phyloP scores from a whole-genome alignment of 2,797 vertebrate species.

The Numenius phaeopus region DNA sequence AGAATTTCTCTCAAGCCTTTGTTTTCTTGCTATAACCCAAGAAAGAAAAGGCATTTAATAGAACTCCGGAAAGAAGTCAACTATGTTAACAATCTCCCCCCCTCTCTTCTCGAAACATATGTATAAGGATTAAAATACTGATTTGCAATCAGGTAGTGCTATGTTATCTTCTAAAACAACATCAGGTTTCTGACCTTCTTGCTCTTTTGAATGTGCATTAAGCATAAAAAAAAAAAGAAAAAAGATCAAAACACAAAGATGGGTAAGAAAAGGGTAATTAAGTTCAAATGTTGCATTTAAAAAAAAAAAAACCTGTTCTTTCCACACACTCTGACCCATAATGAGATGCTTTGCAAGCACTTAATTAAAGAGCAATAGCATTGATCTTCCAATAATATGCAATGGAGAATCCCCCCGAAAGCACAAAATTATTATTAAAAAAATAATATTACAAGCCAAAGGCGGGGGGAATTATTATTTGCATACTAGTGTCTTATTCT shows the following conservation, averaged over 20 bases:
- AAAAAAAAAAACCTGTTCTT: neutral
- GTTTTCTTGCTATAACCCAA: conserved; percentile 90
- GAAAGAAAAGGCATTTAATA: conserved; percentile 10
- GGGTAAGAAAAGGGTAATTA: neutral
- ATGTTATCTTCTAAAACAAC: neutral
- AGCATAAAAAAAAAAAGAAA: neutral
- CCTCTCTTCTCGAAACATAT: neutral
- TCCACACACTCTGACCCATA: neutral
- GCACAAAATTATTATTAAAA: neutral
- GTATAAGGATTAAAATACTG: neutral
- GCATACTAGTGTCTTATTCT: neutral
- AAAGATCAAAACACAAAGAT: neutral
- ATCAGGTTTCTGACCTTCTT: neutral
- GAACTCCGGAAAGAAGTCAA: neutral
- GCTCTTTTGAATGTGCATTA: neutral
- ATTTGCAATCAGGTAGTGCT: neutral
- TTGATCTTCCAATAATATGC: neutral
- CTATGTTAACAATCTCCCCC: neutral
- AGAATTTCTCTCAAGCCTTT: conserved; percentile 92
- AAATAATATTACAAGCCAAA: neutral
- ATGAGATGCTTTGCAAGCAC: neutral
- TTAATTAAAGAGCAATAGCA: neutral
- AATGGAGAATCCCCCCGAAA: neutral
- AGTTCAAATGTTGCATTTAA: neutral
- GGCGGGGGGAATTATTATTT: neutral